Evolutionary conservation across 1,140 invertebrate genomes (phyloP).

Genomic region (Dolichoris vasculosae): DNA sequence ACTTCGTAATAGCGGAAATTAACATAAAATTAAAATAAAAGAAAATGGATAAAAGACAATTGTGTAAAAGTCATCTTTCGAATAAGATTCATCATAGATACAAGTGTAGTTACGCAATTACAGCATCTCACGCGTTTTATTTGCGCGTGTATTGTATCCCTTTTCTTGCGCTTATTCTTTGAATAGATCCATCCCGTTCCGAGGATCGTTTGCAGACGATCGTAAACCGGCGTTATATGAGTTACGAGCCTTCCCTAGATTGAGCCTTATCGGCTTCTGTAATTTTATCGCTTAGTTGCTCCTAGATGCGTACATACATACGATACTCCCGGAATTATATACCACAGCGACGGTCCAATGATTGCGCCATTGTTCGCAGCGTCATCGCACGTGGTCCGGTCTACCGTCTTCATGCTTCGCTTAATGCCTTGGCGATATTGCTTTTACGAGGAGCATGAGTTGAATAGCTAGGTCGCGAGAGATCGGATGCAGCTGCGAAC

Average conservation of each 20-base stretch:
- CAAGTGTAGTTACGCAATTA: no score
- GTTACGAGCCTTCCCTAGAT: conserved; percentile 61
- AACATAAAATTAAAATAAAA: no score
- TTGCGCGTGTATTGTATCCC: neutral
- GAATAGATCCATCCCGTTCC: conserved; percentile 30
- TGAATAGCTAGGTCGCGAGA: neutral
- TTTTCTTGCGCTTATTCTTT: conserved; percentile 32
- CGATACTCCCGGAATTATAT: conserved; percentile 50
- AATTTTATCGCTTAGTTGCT: conserved; percentile 62
- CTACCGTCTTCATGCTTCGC: conserved; percentile 24
- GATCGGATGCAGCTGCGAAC: neutral
- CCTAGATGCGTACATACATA: conserved; percentile 28
- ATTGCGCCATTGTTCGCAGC: conserved; percentile 58
- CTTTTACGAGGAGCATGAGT: conserved; percentile 55
- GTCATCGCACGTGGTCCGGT: conserved; percentile 38
- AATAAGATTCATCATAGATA: no score
- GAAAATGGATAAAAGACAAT: no score
- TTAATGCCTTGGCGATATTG: conserved; percentile 55
- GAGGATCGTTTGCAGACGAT: conserved; percentile 56
- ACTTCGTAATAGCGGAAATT: no score
- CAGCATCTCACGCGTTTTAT: neutral
- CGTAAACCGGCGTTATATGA: conserved; percentile 65
- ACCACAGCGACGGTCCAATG: conserved; percentile 46
- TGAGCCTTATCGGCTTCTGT: conserved; percentile 62
- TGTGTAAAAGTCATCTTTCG: no score